phyloP scores from a whole-genome alignment of 2,888 invertebrate genomes.

The Torymus tubicola region DNA sequence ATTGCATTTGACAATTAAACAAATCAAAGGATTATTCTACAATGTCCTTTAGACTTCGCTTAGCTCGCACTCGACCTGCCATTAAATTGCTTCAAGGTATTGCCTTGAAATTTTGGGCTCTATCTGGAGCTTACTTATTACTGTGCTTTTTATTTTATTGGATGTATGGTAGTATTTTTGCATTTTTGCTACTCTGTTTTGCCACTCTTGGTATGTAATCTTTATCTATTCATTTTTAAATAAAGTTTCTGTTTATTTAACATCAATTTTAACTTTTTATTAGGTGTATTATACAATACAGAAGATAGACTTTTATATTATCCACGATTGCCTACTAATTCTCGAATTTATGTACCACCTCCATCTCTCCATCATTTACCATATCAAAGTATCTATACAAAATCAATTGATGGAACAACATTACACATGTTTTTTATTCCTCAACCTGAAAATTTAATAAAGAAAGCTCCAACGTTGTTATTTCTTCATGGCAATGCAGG shows the following conservation, averaged over 20 bases:
- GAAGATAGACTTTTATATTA: constrained; percentile 93
- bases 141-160: constrained; percentile 88
- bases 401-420: constrained; percentile 86
- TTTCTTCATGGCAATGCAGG: constrained; percentile 98
- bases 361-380: constrained; percentile 92
- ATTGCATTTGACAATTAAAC: not conserved
- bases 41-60: constrained; percentile 69
- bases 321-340: constrained; percentile 92
- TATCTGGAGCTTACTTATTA: constrained; percentile 85
- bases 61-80: constrained; percentile 71
- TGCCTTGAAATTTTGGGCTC: constrained; percentile 86
- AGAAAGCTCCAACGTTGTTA: constrained; percentile 88
- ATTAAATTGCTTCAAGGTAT: constrained; percentile 78
- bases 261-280: constrained; percentile 42
- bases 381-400: constrained; percentile 88
- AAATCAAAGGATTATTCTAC: constrained; percentile 12
- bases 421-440: constrained; percentile 90
- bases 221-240: constrained; percentile 7
- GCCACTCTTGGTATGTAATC: constrained; percentile 81
- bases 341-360: constrained; percentile 90
- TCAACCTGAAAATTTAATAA: constrained; percentile 83
- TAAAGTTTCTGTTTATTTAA: constrained; percentile 18
- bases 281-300: constrained; percentile 89
- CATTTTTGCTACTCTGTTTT: constrained; percentile 83
- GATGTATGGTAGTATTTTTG: constrained; percentile 87